Evolutionary conservation across 2,888 invertebrate species (phyloP).

Genomic region (Cylloceria caligata): DNA sequence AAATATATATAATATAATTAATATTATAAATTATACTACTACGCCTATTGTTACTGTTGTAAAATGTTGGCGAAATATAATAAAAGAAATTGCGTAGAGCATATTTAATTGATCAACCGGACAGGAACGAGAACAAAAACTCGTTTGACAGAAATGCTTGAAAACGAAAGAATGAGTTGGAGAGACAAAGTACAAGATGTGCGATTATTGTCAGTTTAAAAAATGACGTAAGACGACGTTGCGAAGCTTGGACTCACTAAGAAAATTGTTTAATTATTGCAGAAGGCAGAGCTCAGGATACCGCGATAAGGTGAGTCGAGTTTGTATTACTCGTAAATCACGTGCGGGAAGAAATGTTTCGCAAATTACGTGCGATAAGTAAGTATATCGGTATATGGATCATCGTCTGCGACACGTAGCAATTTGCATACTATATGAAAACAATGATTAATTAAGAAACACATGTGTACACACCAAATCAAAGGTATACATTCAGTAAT

Average conservation of each 20-base stretch:
- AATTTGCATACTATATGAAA: too few relatives aligned
- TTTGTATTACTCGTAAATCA: background rate
- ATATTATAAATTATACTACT: too few relatives aligned
- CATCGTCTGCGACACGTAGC: conserved; percentile 11
- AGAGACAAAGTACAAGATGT: background rate
- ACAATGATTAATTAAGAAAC: too few relatives aligned
- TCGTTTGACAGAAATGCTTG: background rate
- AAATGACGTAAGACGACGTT: conserved; percentile 52
- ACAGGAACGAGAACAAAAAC: background rate
- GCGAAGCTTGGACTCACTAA: conserved; percentile 13
- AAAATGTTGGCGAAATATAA: conserved; percentile 21
- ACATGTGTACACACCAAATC: too few relatives aligned
- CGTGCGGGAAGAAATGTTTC: conserved; percentile 3
- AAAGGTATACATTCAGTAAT: too few relatives aligned
- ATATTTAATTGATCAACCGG: background rate
- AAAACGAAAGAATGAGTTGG: background rate
- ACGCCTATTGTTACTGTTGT: conserved; percentile 28
- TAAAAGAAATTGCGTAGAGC: background rate
- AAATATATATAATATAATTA: too few relatives aligned
- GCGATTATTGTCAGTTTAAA: conserved; percentile 38
- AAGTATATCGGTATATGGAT: background rate
- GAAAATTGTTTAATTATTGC: conserved; percentile 47
- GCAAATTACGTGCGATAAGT: background rate
- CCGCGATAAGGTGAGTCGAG: background rate
- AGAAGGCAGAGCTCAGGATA: background rate